Percentiles rank a stretch among this genome's conserved stretches.
Conservation (phyloP, 1,140 invertebrate genomes). For the Melanaphis sacchari region DNA sequence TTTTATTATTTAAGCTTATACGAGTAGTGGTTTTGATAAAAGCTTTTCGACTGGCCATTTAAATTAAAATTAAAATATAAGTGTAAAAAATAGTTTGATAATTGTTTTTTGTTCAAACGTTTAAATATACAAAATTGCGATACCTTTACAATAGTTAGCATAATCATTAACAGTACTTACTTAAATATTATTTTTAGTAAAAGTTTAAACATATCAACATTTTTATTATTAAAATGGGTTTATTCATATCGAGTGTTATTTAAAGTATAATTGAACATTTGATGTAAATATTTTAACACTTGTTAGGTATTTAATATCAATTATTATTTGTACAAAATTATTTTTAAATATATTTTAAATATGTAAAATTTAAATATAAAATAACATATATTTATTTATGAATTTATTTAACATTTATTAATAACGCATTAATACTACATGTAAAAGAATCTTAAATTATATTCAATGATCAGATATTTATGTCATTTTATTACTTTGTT, state of each 20-base stretch:
- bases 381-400: not conserved
- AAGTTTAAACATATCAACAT: not conserved
- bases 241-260: not conserved
- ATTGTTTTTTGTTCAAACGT: not conserved
- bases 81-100: not conserved
- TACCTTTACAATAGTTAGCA: not conserved
- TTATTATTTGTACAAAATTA: too few species aligned
- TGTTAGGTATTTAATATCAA: not conserved
- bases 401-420: not conserved
- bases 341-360: not conserved
- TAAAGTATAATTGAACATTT: not conserved
- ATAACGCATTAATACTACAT: not conserved
- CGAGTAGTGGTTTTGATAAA: not conserved
- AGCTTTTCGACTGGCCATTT: not conserved
- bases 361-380: not conserved
- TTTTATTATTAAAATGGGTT: not conserved
- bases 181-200: not conserved
- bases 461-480: not conserved
- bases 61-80: not conserved
- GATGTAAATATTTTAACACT: not conserved
- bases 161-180: not conserved
- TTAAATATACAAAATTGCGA: not conserved
- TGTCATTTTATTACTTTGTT: not conserved
- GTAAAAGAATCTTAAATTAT: too few species aligned
- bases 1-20: not conserved